These are phyloP conservation scores for Dasyornis broadbenti DNA, from an alignment of 2,113 vertebrate genomes.

Conservation along the genomic window DNA sequence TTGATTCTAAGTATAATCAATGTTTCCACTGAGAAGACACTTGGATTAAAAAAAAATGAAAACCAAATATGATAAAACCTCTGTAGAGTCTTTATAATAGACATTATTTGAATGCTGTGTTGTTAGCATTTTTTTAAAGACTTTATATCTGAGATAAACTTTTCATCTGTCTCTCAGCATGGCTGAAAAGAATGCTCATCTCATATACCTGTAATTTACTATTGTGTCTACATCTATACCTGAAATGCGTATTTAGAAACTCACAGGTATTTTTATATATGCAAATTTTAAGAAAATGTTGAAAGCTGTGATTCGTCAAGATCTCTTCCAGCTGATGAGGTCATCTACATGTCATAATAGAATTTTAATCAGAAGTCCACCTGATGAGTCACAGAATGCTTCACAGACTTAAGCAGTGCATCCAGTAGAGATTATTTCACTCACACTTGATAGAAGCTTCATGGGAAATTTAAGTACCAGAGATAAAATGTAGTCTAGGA, in stretches of 20 bases:
- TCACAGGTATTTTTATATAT: not conserved
- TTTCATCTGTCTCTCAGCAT: not conserved
- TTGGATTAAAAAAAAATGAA: not conserved
- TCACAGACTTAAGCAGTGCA: not conserved
- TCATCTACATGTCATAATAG: not conserved
- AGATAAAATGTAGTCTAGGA: not conserved
- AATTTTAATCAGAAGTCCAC: not conserved
- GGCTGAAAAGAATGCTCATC: not conserved
- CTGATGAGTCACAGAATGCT: not conserved
- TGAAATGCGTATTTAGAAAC: not conserved
- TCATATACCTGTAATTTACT: not conserved
- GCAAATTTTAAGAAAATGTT: not conserved
- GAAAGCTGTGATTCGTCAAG: not conserved
- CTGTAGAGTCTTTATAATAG: not conserved
- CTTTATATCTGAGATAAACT: not conserved
- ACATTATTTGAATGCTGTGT: not conserved
- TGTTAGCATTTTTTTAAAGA: not conserved
- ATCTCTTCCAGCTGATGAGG: not conserved
- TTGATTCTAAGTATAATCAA: not conserved
- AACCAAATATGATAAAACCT: not conserved
- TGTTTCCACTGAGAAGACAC: not conserved
- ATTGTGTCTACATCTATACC: not conserved
- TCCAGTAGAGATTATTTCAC: not conserved
- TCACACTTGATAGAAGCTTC: not conserved
- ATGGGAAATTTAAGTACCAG: not conserved